Evolutionary conservation across 1,140 invertebrate genomes (phyloP).

Genomic region (Cataglyphis hispanica): DNA sequence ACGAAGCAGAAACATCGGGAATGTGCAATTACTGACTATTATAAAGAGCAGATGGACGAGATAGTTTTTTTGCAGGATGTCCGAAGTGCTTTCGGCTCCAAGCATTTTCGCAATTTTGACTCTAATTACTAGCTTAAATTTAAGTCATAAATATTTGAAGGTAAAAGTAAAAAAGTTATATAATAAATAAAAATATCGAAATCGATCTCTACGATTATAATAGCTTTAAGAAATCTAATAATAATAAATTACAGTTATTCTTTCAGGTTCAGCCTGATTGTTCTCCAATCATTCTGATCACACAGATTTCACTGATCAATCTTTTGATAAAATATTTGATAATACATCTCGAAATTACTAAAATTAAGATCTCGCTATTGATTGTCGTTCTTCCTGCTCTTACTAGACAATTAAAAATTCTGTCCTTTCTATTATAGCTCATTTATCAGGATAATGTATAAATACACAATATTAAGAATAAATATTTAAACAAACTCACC

Average conservation of each 20-base stretch:
- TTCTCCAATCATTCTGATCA: conserved; percentile 20
- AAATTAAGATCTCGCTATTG: background rate
- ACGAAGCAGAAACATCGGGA: conserved; percentile 13
- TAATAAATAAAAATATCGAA: background rate
- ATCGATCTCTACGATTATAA: background rate
- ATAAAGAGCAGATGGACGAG: conserved; percentile 43
- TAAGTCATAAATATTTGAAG: background rate
- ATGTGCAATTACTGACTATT: conserved; percentile 39
- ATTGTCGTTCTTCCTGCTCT: background rate
- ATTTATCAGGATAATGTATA: background rate
- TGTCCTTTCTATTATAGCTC: background rate
- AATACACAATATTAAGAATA: background rate
- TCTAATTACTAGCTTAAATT: background rate
- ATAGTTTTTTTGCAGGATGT: conserved; percentile 10
- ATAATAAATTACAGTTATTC: background rate
- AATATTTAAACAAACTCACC: background rate
- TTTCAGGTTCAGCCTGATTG: background rate
- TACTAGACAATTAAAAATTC: background rate
- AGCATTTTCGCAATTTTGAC: background rate
- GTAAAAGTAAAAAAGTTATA: background rate
- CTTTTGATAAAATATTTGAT: conserved; percentile 20
- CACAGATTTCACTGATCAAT: background rate
- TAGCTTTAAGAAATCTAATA: background rate
- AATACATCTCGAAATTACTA: background rate
- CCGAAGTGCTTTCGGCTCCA: background rate